These are phyloP conservation scores for Myripristis murdjan DNA, from an alignment of 2,797 vertebrate species.

Conservation along the genomic window DNA sequence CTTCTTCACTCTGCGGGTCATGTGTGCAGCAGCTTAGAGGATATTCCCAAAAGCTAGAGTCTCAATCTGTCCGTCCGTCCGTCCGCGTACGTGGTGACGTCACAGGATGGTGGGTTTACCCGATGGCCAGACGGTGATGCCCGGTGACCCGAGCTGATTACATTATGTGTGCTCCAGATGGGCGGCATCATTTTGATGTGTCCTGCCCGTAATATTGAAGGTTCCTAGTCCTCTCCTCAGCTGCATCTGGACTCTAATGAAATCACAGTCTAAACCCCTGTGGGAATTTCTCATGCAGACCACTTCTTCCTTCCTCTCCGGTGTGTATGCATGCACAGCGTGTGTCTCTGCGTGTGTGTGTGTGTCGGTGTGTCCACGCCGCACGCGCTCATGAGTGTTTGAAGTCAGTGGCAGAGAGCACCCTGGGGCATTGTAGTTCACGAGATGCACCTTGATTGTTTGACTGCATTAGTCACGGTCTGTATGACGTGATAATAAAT, in stretches of 20 bases:
- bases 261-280: slow-evolving; percentile 37
- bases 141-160: slow-evolving; percentile 79
- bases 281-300: slow-evolving; percentile 29
- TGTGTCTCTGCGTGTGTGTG: slow-evolving; percentile 28
- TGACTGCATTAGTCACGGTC: slow-evolving; percentile 71
- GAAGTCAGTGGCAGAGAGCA: slow-evolving; percentile 50
- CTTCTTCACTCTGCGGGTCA: slow-evolving; percentile 23
- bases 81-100: slow-evolving; percentile 53
- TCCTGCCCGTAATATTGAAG: slow-evolving; percentile 61
- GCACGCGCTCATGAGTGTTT: slow-evolving; percentile 27
- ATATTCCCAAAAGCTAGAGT: slow-evolving; percentile 26
- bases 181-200: slow-evolving; percentile 68
- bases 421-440: slow-evolving; percentile 54
- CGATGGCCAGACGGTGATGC: slow-evolving; percentile 51
- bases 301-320: neutral
- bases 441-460: slow-evolving; percentile 72
- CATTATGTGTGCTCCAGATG: slow-evolving; percentile 83
- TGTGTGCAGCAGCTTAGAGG: slow-evolving; percentile 40
- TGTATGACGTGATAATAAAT: slow-evolving; percentile 67
- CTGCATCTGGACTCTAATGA: slow-evolving; percentile 76
- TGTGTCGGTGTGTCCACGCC: neutral
- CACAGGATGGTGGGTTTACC: slow-evolving; percentile 71
- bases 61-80: slow-evolving; percentile 15
- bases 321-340: neutral
- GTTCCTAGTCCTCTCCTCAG: slow-evolving; percentile 39